Conservation (phyloP, 1,140 invertebrate species). For the Drosophila kepulauana region DNA sequence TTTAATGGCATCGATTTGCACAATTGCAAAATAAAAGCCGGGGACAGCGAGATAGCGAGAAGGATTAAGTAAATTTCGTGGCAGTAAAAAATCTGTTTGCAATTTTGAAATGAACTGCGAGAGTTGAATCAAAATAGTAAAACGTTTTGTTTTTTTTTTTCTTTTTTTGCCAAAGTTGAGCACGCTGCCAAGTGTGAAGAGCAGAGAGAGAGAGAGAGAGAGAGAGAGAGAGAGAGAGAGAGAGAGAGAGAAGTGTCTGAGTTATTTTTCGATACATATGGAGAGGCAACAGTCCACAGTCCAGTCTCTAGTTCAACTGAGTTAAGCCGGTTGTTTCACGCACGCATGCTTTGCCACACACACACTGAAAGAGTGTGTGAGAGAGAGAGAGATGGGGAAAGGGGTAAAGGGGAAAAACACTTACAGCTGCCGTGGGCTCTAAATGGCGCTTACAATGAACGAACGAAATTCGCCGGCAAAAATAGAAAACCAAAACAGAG, state of each 20-base stretch:
- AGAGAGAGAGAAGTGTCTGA: not conserved
- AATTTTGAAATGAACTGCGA: constrained; percentile 4
- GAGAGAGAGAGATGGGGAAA: too few relatives aligned
- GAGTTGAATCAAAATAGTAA: too few relatives aligned
- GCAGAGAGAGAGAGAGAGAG: not conserved
- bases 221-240: not conserved
- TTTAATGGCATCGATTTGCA: not conserved
- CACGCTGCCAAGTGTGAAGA: not conserved
- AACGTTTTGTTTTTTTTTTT: not conserved
- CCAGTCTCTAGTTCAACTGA: constrained; percentile 42
- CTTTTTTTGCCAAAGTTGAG: not conserved
- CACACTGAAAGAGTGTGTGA: constrained; percentile 7
- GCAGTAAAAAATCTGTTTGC: constrained; percentile 6
- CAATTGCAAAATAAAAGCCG: not conserved
- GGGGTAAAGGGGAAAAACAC: not conserved
- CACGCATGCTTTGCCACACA: constrained; percentile 29
- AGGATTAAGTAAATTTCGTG: constrained; percentile 1
- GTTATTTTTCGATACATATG: constrained; percentile 33
- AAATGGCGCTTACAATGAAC: constrained; percentile 58
- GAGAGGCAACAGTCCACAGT: constrained; percentile 8
- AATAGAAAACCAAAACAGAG: constrained; percentile 38
- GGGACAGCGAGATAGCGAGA: constrained; percentile 8
- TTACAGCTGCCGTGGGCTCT: constrained; percentile 58
- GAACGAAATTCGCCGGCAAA: constrained; percentile 23
- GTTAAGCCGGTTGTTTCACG: constrained; percentile 54